Percentiles rank a stretch among this genome's conserved stretches.
phyloP scores from a whole-genome alignment of 2,113 vertebrate species.

The Chlorocebus sabaeus region DNA sequence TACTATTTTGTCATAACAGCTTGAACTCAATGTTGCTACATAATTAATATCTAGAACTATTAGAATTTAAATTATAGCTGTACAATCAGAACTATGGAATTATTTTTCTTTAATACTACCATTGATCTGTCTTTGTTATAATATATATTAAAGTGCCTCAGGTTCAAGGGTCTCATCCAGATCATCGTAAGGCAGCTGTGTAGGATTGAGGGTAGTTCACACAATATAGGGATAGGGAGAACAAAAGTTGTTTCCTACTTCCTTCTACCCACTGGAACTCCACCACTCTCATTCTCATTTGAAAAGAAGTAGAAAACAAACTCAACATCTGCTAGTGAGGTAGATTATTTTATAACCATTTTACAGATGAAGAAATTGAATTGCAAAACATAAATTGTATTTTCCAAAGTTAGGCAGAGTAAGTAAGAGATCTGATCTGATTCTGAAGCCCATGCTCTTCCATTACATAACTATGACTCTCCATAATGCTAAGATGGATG shows the following conservation, averaged over 20 bases:
- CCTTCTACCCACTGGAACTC: neutral
- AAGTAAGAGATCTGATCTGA: neutral
- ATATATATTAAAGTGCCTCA: neutral
- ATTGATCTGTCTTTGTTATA: conserved; percentile 15
- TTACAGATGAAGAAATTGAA: neutral
- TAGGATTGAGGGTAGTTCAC: neutral
- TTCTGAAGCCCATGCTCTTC: neutral
- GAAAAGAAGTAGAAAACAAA: neutral
- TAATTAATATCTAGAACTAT: conserved; percentile 45
- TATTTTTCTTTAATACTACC: neutral
- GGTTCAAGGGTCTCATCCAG: neutral
- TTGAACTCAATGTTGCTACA: neutral
- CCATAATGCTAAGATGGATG: neutral
- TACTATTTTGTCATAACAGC: neutral
- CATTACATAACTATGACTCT: neutral
- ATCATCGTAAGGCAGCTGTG: neutral
- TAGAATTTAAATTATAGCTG: conserved; percentile 44
- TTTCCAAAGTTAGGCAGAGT: neutral
- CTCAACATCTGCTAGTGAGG: neutral
- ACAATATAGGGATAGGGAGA: neutral
- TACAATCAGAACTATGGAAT: neutral
- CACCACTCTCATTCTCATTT: neutral
- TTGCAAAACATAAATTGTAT: neutral
- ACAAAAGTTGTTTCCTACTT: neutral
- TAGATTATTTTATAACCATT: neutral